phyloP scores from a whole-genome alignment of 2,797 vertebrate genomes.

The Holocentrus rufus region DNA sequence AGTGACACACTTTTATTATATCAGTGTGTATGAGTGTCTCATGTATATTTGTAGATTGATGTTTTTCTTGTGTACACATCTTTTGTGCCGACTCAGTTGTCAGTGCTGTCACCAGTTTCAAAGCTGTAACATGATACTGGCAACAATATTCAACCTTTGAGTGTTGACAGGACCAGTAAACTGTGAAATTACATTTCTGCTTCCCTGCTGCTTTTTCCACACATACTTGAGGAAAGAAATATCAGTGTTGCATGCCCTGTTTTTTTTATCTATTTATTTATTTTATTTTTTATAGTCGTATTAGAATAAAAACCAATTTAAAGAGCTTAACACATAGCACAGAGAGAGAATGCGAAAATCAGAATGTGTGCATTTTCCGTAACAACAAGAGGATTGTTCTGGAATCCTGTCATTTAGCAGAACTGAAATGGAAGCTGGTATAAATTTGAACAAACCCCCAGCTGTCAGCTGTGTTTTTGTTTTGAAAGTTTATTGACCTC shows the following conservation, averaged over 20 bases:
- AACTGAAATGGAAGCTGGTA: background rate
- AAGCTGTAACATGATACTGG: conserved; percentile 39
- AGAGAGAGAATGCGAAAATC: too few relatives aligned
- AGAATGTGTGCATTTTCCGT: too few relatives aligned
- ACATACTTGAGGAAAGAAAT: conserved; percentile 19
- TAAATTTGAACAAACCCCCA: background rate
- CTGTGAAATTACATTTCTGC: conserved; percentile 48
- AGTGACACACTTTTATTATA: too few relatives aligned
- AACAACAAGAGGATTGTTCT: too few relatives aligned
- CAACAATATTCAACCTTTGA: conserved; percentile 34
- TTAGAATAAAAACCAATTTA: too few relatives aligned
- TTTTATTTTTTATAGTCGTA: too few relatives aligned
- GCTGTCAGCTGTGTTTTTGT: conserved; percentile 10
- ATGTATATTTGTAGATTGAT: background rate
- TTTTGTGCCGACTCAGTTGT: conserved; percentile 21
- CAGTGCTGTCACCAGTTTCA: conserved; percentile 22
- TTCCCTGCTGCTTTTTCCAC: conserved; percentile 32
- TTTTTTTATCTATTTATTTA: too few relatives aligned
- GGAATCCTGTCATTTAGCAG: too few relatives aligned
- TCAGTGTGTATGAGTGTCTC: background rate
- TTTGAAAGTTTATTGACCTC: background rate
- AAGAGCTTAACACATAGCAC: too few relatives aligned
- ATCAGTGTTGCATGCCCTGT: background rate
- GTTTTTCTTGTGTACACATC: too few relatives aligned
- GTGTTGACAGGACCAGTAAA: conserved; percentile 50